phyloP scores from a whole-genome alignment of 1,140 invertebrate species.

The Homarus americanus region DNA sequence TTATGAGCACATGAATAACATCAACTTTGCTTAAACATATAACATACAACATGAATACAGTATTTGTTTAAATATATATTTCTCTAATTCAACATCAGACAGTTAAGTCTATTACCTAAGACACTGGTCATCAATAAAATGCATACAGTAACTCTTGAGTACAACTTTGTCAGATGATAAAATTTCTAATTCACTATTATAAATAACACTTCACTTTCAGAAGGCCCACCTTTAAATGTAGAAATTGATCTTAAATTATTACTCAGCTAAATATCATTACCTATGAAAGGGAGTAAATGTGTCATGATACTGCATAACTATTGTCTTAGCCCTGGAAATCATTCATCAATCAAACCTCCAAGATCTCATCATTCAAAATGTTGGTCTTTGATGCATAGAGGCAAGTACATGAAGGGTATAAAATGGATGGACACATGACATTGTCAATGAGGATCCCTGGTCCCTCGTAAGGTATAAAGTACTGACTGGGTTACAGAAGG shows the following conservation, averaged over 20 bases:
- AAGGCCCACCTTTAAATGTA: conserved; percentile 17
- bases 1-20: conserved; percentile 10
- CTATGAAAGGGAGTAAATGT: neutral
- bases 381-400: neutral
- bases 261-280: conserved; percentile 1
- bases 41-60: conserved; percentile 21
- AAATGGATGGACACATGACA: conserved; percentile 36
- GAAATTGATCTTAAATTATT: neutral
- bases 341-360: neutral
- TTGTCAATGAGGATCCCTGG: conserved; percentile 13
- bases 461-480: conserved; percentile 27
- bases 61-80: conserved; percentile 31
- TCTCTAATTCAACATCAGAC: conserved; percentile 29
- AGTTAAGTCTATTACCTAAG: conserved; percentile 8
- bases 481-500: conserved; percentile 44
- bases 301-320: conserved; percentile 19
- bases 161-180: conserved; percentile 30
- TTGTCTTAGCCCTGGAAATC: neutral
- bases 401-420: conserved; percentile 10
- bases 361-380: neutral
- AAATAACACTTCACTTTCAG: conserved; percentile 7
- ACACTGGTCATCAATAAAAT: conserved; percentile 28
- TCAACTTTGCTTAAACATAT: conserved; percentile 34
- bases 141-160: conserved; percentile 7
- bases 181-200: conserved; percentile 8